Conservation (phyloP, 1,140 invertebrate genomes). For the Drosophila tristis region DNA sequence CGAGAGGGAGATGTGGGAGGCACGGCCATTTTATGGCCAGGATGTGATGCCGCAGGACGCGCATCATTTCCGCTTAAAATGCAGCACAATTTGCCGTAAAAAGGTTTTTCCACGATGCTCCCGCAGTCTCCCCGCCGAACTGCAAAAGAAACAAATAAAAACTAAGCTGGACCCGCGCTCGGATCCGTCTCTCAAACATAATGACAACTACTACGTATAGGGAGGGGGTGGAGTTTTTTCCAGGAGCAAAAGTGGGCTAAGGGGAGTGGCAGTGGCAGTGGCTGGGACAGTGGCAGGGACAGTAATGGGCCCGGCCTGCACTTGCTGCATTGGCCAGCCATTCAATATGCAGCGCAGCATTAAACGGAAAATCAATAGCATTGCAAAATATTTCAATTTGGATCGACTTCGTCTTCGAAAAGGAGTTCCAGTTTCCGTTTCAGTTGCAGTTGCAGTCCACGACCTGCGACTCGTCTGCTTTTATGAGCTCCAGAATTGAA, state of each 20-base stretch:
- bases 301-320: constrained; percentile 8
- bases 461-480: constrained; percentile 46
- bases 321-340: constrained; percentile 53
- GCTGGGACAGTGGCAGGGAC: not conserved
- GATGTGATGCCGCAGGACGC: constrained; percentile 77
- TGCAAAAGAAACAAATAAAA: constrained; percentile 24
- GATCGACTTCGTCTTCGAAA: constrained; percentile 42
- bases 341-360: constrained; percentile 73
- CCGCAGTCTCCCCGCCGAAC: constrained; percentile 19
- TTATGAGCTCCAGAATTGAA: constrained; percentile 65
- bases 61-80: constrained; percentile 81
- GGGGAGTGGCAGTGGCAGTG: not conserved
- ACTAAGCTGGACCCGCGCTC: constrained; percentile 9
- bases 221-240: not conserved
- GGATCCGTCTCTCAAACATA: constrained; percentile 27
- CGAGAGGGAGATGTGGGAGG: constrained; percentile 6
- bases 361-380: constrained; percentile 74
- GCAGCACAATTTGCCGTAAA: constrained; percentile 81
- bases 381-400: constrained; percentile 78
- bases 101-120: constrained; percentile 53
- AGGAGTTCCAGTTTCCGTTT: not conserved
- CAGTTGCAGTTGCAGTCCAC: constrained; percentile 1
- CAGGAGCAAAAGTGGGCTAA: not conserved
- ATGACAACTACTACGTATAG: constrained; percentile 51
- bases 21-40: constrained; percentile 70